Evolutionary conservation across 2,797 vertebrate genomes (phyloP), one percentile per base, ranked within the genome.

Genomic region (Danionella dracula): DNA sequence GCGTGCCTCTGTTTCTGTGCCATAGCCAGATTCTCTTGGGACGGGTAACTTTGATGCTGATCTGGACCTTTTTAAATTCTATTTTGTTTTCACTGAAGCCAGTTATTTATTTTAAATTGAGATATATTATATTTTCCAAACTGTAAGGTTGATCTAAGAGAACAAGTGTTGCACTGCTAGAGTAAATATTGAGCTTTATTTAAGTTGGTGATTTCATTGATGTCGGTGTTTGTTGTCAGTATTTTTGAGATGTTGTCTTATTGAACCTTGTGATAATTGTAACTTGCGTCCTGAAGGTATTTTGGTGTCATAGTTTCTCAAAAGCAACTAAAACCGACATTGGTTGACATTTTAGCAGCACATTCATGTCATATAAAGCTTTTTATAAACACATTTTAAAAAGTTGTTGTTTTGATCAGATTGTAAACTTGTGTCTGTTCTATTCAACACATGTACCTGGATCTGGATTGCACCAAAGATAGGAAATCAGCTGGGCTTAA

Each of bases 11-110:
- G 38, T 58, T 35, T 19, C 32, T 73, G 81, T 40, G 82, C 77
- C 8, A 8, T n/a, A 44, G 55, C 42, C 45, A 44, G 20, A 41
- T 65, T 64, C 42, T 46, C 15, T 50, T 11, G 23, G 3, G 23
- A 27, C 6, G 23, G 23, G 23, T 3, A n/a, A n/a, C n/a, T n/a
- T n/a, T n/a, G n/a, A n/a, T n/a, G n/a, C n/a, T n/a, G n/a, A n/a
- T n/a, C n/a, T n/a, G n/a, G n/a, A n/a, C n/a, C n/a, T n/a, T n/a
- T n/a, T n/a, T n/a, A n/a, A n/a, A n/a, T n/a, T n/a, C n/a, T 27
- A 27, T 76, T 78, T 11, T 12, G 37, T 72, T 71, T 76, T 77
- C 11, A 55, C 49, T 38, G 41, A 29, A 79, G 78, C 71, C 68
- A 74, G 16, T 54, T 58, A 66, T 72, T 71, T 75, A 68, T 71